Percentiles rank a stretch among this genome's conserved stretches.
phyloP scores from a whole-genome alignment of 2,113 vertebrate species.

The Thymallus thymallus region DNA sequence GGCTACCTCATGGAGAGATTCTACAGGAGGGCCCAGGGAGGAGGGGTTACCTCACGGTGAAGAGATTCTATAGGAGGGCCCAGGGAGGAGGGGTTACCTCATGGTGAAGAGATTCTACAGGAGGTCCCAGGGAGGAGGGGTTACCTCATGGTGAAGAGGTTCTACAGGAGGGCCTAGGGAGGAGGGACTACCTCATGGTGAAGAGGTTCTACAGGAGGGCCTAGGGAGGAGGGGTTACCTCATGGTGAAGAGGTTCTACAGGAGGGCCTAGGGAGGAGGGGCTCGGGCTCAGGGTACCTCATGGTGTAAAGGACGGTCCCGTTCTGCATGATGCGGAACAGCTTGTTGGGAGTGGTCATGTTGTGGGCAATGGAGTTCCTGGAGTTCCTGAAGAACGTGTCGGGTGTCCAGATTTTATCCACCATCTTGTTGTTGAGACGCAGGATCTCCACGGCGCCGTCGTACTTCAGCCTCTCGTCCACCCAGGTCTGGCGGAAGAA shows the following conservation, averaged over 20 bases:
- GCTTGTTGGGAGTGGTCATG: slow-evolving; percentile 79
- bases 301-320: slow-evolving; percentile 82
- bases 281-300: slow-evolving; percentile 58
- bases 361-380: slow-evolving; percentile 77
- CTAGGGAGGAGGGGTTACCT: too few species aligned
- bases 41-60: too few species aligned
- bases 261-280: too few species aligned
- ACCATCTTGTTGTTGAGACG: slow-evolving; percentile 79
- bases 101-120: neutral
- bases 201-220: too few species aligned
- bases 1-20: neutral
- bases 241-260: too few species aligned
- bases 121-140: too few species aligned
- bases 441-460: slow-evolving; percentile 76
- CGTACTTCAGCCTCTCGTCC: slow-evolving; percentile 76
- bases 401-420: slow-evolving; percentile 80
- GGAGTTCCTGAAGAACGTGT: slow-evolving; percentile 79
- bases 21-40: neutral
- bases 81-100: too few species aligned
- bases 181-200: too few species aligned
- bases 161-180: too few species aligned
- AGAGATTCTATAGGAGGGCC: too few species aligned
- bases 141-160: too few species aligned
- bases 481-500: slow-evolving; percentile 83
- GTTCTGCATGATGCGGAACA: slow-evolving; percentile 82